A percentile compares a stretch with the other conserved stretches of the same genome.
Evolutionary conservation across 2,888 invertebrate genomes (phyloP).

Genomic region (Chaetoderma sp.): DNA sequence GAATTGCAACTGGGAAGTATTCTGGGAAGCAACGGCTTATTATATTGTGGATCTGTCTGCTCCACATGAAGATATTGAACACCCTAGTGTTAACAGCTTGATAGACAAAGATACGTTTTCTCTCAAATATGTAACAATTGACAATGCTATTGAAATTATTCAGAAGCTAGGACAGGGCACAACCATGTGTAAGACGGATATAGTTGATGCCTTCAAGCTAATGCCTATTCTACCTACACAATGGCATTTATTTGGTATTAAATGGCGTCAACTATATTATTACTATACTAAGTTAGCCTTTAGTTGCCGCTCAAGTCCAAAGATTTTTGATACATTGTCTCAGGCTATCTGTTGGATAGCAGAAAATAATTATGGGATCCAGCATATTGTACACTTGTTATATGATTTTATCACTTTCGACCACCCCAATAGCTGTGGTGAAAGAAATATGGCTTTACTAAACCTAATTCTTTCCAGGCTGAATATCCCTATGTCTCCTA

Average conservation of each 20-base stretch:
- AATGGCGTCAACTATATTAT: constrained; percentile 15
- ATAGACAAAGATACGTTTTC: constrained; percentile 34
- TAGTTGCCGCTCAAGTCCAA: constrained; percentile 15
- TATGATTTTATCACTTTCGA: constrained; percentile 26
- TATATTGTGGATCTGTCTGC: constrained; percentile 36
- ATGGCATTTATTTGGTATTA: constrained; percentile 8
- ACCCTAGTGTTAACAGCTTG: constrained; percentile 32
- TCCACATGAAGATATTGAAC: constrained; percentile 29
- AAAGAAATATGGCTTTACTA: no score
- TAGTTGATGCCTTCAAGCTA: constrained; percentile 19
- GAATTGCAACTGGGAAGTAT: no score
- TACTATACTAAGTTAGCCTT: constrained; percentile 16
- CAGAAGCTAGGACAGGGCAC: constrained; percentile 11
- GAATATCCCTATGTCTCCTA: no score
- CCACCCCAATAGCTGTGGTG: no score
- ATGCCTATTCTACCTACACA: constrained; percentile 1
- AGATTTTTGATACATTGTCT: constrained; percentile 19
- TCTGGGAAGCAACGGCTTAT: no score
- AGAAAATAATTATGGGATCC: constrained; percentile 1
- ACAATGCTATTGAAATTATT: constrained; percentile 35
- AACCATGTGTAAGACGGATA: constrained; percentile 30
- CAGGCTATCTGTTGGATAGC: constrained; percentile 19
- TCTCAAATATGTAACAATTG: constrained; percentile 30
- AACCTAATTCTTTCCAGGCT: no score
- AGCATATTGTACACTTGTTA: constrained; percentile 12